Evolutionary conservation across 2,888 invertebrate genomes (phyloP).

Genomic region (Nemurella pictetii): DNA sequence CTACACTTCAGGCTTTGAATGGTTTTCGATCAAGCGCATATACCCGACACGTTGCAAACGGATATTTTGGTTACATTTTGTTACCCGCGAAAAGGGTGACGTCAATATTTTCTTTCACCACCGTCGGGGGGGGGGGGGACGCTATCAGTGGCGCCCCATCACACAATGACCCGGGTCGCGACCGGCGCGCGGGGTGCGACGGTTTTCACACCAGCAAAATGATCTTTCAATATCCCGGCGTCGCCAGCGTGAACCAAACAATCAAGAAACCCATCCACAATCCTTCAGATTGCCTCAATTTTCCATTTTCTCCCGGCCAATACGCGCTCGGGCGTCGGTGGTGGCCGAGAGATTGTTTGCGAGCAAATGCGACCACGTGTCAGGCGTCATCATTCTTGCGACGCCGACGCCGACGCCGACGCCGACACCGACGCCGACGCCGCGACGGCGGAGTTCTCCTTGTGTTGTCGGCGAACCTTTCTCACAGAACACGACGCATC

Average conservation of each 20-base stretch:
- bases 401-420: not conserved
- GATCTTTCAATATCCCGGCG: not conserved
- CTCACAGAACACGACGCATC: not conserved
- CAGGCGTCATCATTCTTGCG: not conserved
- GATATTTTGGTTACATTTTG: not conserved
- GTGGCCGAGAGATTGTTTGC: not conserved
- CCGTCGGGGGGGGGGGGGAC: not conserved
- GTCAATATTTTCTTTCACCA: not conserved
- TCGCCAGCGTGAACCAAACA: not conserved
- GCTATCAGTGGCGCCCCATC: not conserved
- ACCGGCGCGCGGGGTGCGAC: not conserved
- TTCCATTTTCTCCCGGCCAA: not conserved
- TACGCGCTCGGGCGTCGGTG: not conserved
- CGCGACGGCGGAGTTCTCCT: too few species aligned
- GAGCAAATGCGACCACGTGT: not conserved
- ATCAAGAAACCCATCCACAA: not conserved
- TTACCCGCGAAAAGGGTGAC: not conserved
- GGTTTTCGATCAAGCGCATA: not conserved
- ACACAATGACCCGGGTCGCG: not conserved
- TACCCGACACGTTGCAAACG: not conserved
- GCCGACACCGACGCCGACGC: not conserved
- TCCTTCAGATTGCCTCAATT: not conserved
- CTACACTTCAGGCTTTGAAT: not conserved
- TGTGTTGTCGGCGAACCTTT: not conserved
- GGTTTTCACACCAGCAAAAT: not conserved